These are phyloP conservation scores for Gymnobelideus leadbeateri DNA, from an alignment of 2,113 vertebrate genomes.

Conservation along the genomic window DNA sequence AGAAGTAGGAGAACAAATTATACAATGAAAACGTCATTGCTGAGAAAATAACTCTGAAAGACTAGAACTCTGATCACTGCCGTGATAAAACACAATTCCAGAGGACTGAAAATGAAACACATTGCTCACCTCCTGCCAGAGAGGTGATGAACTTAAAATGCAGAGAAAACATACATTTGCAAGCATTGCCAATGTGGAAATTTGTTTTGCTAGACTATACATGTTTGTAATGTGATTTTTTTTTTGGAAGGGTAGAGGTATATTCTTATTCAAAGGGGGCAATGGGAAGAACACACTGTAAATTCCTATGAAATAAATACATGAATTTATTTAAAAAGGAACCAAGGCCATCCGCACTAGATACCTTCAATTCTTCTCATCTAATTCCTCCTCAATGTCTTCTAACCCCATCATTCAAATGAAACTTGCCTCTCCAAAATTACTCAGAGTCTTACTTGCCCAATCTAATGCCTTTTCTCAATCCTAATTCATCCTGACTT, in stretches of 20 bases:
- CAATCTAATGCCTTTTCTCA: background rate
- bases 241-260: background rate
- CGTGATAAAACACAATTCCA: background rate
- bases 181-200: background rate
- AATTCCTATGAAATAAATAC: background rate
- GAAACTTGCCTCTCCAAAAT: background rate
- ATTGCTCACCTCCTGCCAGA: background rate
- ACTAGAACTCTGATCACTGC: background rate
- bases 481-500: background rate
- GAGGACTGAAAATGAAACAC: background rate
- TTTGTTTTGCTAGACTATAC: background rate
- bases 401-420: background rate
- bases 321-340: background rate
- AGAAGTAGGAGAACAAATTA: background rate
- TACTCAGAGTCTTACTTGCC: background rate
- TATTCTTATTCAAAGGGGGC: background rate
- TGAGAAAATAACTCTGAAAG: background rate
- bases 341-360: background rate
- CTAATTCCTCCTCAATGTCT: background rate
- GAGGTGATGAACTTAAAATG: background rate
- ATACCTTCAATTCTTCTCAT: background rate
- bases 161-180: background rate
- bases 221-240: background rate
- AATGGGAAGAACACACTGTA: background rate
- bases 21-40: background rate